Percentiles rank a stretch among this genome's conserved stretches.
Evolutionary conservation across 2,113 vertebrate species (phyloP).

Genomic region (Carlito syrichta): DNA sequence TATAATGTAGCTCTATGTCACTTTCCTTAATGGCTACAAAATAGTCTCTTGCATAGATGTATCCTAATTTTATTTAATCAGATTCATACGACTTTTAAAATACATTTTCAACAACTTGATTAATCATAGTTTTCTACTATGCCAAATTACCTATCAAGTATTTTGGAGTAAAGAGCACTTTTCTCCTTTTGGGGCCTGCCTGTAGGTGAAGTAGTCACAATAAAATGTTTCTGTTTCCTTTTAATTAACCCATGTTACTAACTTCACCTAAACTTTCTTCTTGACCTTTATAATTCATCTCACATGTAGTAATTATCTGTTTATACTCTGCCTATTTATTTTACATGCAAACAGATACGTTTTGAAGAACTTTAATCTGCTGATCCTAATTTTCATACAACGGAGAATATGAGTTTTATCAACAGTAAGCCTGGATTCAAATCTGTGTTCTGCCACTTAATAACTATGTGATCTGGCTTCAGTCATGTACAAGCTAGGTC

Average conservation of each 20-base stretch:
- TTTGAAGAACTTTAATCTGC: constrained; percentile 1
- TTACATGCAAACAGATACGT: not conserved
- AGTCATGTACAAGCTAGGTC: not conserved
- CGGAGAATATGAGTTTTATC: not conserved
- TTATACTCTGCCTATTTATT: not conserved
- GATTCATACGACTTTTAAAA: not conserved
- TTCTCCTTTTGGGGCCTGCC: not conserved
- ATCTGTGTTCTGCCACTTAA: not conserved
- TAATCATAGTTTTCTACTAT: not conserved
- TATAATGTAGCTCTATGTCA: not conserved
- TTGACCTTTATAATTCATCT: constrained; percentile 18
- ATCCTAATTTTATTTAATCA: not conserved
- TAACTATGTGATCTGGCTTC: not conserved
- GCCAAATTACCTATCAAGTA: not conserved
- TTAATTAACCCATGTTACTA: not conserved
- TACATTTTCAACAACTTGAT: not conserved
- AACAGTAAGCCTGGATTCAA: not conserved
- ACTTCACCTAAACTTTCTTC: not conserved
- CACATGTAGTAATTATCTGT: not conserved
- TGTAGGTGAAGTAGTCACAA: not conserved
- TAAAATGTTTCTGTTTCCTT: not conserved
- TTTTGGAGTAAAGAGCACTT: not conserved
- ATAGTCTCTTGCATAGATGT: not conserved
- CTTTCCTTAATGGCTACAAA: not conserved
- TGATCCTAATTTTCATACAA: not conserved